These are phyloP conservation scores for Ctenopoma multispine DNA, from an alignment of 2,797 vertebrate species.

Conservation along the genomic window DNA sequence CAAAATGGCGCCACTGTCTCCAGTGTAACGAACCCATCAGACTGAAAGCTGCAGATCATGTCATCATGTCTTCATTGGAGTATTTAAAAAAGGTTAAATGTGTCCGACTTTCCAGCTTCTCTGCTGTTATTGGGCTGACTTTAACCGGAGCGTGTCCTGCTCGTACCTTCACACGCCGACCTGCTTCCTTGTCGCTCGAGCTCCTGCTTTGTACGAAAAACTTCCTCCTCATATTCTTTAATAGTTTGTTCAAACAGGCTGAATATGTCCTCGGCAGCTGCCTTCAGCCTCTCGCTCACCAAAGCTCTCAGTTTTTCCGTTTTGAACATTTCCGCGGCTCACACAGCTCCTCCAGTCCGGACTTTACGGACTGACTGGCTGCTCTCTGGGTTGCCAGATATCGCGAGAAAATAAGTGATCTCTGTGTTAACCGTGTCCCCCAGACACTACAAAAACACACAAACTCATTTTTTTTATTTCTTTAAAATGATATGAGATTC, in stretches of 20 bases:
- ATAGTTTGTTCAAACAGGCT: slow-evolving; percentile 50
- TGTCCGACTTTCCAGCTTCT: too few relatives aligned
- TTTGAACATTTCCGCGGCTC: slow-evolving; percentile 34
- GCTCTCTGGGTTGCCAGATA: slow-evolving; percentile 31
- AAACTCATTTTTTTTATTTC: too few relatives aligned
- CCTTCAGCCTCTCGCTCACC: slow-evolving; percentile 43
- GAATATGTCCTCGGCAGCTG: slow-evolving; percentile 54
- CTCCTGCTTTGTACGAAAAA: slow-evolving; percentile 17
- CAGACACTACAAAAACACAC: too few relatives aligned
- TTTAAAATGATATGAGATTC: too few relatives aligned
- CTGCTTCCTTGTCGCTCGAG: not conserved
- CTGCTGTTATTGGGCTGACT: not conserved
- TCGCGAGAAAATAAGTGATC: not conserved
- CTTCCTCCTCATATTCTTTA: slow-evolving; percentile 41
- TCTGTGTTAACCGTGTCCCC: too few relatives aligned
- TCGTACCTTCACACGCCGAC: slow-evolving; percentile 16
- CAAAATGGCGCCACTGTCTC: slow-evolving; percentile 48
- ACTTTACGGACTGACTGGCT: not conserved
- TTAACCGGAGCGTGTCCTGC: not conserved
- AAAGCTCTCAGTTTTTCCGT: slow-evolving; percentile 21
- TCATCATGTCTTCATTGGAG: too few relatives aligned
- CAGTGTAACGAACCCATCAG: not conserved
- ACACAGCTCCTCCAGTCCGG: not conserved
- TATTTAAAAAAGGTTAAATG: not conserved
- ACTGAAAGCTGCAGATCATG: too few relatives aligned